phyloP scores from a whole-genome alignment of 2,113 vertebrate species.

The Sylvia atricapilla region DNA sequence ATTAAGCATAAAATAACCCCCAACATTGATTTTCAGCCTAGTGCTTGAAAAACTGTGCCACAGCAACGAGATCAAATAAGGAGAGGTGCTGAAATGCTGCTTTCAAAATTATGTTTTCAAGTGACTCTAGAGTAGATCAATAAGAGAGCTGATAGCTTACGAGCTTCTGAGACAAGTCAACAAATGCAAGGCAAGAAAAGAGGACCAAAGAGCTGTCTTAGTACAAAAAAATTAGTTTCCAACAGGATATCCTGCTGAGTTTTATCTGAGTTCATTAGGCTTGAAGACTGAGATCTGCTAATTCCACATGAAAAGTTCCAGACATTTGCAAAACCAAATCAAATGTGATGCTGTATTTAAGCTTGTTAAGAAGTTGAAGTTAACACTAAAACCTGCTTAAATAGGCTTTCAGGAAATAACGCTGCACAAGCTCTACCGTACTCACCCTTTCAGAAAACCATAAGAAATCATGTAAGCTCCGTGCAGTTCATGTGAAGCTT shows the following conservation, averaged over 20 bases:
- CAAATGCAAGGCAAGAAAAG: slow-evolving; percentile 20
- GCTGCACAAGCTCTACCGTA: not conserved
- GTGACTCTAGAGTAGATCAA: slow-evolving; percentile 33
- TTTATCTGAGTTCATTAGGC: slow-evolving; percentile 41
- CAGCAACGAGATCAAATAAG: slow-evolving; percentile 1
- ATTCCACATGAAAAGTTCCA: slow-evolving; percentile 56
- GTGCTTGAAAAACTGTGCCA: slow-evolving; percentile 32
- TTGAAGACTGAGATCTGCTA: slow-evolving; percentile 48
- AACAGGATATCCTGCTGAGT: slow-evolving; percentile 49
- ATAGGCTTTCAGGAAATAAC: not conserved
- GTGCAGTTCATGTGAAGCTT: not conserved
- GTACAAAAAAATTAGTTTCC: slow-evolving; percentile 28
- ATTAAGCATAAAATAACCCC: not conserved
- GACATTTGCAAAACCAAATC: slow-evolving; percentile 5
- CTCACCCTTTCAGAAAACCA: not conserved
- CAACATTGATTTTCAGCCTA: not conserved
- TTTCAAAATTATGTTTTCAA: slow-evolving; percentile 47
- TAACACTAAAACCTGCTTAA: slow-evolving; percentile 39
- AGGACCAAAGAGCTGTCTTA: slow-evolving; percentile 9
- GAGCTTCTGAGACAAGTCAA: slow-evolving; percentile 47
- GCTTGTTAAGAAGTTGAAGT: slow-evolving; percentile 35
- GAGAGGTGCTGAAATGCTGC: slow-evolving; percentile 20
- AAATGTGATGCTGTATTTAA: not conserved
- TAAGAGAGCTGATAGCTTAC: slow-evolving; percentile 9
- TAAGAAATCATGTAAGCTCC: not conserved